Base-by-base conservation (phyloP, 2,888 invertebrate genomes). In the Erebia ligea region DNA sequence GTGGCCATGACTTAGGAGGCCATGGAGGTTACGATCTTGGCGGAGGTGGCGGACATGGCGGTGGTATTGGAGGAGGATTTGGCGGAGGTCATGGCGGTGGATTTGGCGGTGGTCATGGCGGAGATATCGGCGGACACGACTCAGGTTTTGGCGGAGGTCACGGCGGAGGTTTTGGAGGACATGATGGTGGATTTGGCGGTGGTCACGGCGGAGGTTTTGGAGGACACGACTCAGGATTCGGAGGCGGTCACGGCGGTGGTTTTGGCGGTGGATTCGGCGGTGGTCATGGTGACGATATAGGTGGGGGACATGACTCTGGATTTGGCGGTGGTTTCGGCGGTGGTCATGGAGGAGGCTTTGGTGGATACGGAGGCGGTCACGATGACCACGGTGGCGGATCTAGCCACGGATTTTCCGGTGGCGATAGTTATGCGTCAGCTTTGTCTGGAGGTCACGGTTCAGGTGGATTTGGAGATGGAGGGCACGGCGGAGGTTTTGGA, bases 351-450 rank as follows among this genome's bases (percentile, higher is more conserved):
- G 79, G 80, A 50, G 79, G 79, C n/a, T 76, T 76, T 42, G 79
- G 78, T 8, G 81, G 81, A 57, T 75, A 70, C 17, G 68, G 68
- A 42, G 71, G 72, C 11, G 74, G 70, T 6, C 63, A 71, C 19
- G 78, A 79, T 40, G 80, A 71, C 15, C 78, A 79, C 45, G 79
- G 81, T 40, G 80, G 79, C 4, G 86, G 84, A 61, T 73, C 65
- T 45, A 45, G 45, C 25, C 68, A 69, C 10, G 68, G 72, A n/a
- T 75, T 78, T 56, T 74, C 75, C 17, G 71, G 71, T 67, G 71
- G 75, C 40, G 75, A 74, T 19, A 73, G 75, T 10, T 73, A 71
- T 25, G 67, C 68, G 48, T 64, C 67, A 21, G 68, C 69, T 40
- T 69, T 73, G 67, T 72, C 72, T 54, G 78, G 74, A 9, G 67